phyloP scores from a whole-genome alignment of 2,113 vertebrate genomes.

The Gobiocypris rarus region DNA sequence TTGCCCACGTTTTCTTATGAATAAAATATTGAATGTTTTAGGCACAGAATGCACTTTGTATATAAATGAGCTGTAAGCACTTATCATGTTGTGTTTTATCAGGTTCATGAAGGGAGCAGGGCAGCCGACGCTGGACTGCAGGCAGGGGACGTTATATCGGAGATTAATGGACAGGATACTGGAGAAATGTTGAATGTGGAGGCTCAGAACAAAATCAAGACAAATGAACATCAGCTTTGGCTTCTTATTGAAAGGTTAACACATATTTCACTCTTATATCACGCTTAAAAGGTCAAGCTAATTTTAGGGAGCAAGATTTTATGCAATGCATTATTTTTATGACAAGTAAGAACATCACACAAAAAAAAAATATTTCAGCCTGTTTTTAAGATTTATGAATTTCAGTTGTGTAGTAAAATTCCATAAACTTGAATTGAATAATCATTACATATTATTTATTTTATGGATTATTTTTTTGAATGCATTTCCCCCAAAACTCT shows the following conservation, averaged over 20 bases:
- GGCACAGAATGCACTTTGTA: neutral
- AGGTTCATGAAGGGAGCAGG: neutral
- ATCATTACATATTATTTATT: no score
- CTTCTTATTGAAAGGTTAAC: slow-evolving; percentile 72
- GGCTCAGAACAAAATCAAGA: slow-evolving; percentile 79
- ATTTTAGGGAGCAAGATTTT: no score
- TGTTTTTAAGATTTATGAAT: no score
- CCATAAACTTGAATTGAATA: no score
- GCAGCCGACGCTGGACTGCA: neutral
- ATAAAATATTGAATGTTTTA: neutral
- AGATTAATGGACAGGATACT: slow-evolving; percentile 76
- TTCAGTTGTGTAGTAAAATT: no score
- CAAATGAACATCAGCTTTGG: slow-evolving; percentile 67
- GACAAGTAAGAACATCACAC: no score
- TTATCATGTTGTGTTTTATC: neutral
- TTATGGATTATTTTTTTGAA: no score
- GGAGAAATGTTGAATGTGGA: slow-evolving; percentile 76
- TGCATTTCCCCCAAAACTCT: no score
- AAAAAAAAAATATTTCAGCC: no score
- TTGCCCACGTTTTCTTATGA: neutral
- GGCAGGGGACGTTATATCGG: slow-evolving; percentile 61
- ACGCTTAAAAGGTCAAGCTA: no score
- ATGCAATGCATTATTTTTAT: no score
- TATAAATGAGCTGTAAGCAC: neutral
- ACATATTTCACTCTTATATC: no score